A percentile compares a stretch with the other conserved stretches of the same genome.
These are phyloP conservation scores for Ommatoiulus sabulosus DNA, from an alignment of 2,888 invertebrate genomes.

Conservation along the genomic window DNA sequence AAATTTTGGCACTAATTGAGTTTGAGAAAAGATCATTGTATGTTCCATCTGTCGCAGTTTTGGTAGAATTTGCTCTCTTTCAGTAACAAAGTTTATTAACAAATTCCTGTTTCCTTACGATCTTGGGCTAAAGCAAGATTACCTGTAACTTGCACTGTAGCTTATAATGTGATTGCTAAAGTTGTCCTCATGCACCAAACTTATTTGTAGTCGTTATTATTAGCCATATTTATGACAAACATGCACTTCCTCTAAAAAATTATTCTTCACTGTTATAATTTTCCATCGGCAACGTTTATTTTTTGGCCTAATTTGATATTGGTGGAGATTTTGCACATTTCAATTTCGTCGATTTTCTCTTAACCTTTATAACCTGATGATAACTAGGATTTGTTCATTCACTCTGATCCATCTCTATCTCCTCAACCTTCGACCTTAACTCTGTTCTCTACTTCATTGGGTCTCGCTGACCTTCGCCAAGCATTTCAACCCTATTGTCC, in stretches of 20 bases:
- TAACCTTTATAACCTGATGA: neutral
- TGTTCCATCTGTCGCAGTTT: too few species aligned
- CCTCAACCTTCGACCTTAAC: slow-evolving; percentile 17
- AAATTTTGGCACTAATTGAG: too few species aligned
- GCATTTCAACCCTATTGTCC: slow-evolving; percentile 25
- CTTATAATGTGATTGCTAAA: too few species aligned
- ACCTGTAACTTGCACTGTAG: too few species aligned
- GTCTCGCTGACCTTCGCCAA: neutral
- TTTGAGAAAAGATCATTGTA: too few species aligned
- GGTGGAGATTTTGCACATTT: neutral
- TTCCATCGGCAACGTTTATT: neutral
- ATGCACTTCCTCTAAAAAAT: neutral
- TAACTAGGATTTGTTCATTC: neutral
- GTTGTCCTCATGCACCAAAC: too few species aligned
- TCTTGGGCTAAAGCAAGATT: too few species aligned
- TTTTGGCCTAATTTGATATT: neutral
- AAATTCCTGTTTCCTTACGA: too few species aligned
- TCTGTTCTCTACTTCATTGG: neutral
- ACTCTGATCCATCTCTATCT: neutral
- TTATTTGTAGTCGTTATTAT: neutral
- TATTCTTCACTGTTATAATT: neutral
- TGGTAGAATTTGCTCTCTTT: too few species aligned
- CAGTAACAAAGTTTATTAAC: too few species aligned
- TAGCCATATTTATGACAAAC: neutral
- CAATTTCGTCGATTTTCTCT: neutral